Evolutionary conservation across 1,140 invertebrate species (phyloP), one percentile per base, ranked within the genome.

Genomic region (Battus philenor): DNA sequence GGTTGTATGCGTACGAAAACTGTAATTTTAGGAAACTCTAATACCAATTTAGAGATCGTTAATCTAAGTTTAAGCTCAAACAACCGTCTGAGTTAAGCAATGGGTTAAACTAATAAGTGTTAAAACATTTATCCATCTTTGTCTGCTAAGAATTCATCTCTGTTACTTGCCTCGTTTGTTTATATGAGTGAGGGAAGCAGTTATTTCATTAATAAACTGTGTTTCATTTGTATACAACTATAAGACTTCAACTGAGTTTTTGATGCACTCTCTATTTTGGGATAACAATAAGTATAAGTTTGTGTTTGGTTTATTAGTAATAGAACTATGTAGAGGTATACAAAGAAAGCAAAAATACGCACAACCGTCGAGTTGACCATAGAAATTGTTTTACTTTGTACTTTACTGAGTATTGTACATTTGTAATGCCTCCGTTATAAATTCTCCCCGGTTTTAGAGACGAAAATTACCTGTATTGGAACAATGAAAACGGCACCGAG

Each of bases 261-360:
- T 53, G 62, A 32, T 51, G n/a, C n/a, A 50, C 38, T 50, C 60
- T 67, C 67, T 74, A 72, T 69, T 62, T 65, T 69, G 57, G 60
- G 60, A 66, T 71, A 75, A 72, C 69, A 77, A 83, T 83, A 83
- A 80, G 80, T 83, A 80, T n/a, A 77, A 59, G 58, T 56, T 65
- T 76, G 79, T 83, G 79, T 77, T 73, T 64, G 41, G 79, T 66
- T 72, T 83, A 70, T 80, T 80, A 79, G 72, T 72, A 20, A 67
- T 55, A 69, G 71, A 64, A 75, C 80, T 80, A 76, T 52, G 62
- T 58, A 63, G 46, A 60, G 59, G 50, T 67, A 47, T 43, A 44
- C 56, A 43, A 44, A 57, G 46, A 59, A 52, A 67, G 66, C 51
- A 50, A 71, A n/a, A n/a, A n/a, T n/a, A n/a, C n/a, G n/a, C n/a